Evolutionary conservation across 1,140 invertebrate genomes (phyloP), one percentile per base, ranked within the genome.

Genomic region (Drosophila ambigua): DNA sequence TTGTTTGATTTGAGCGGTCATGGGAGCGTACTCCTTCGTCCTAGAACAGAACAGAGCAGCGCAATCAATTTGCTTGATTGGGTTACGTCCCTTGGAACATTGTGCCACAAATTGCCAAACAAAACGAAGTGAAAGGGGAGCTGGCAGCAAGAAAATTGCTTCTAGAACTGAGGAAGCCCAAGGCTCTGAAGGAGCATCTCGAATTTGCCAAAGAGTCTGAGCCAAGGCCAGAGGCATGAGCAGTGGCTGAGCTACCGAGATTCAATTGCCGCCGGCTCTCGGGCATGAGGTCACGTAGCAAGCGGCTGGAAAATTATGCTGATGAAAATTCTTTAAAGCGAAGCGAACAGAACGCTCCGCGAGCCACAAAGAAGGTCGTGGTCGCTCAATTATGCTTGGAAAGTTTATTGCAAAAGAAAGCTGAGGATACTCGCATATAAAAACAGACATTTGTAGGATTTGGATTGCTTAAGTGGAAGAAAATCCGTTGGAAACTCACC

Each of bases 11-110:
- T 31, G 55, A 46, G 55, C 46, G 72, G 72, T 64, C 59, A 78
- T 83, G 65, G 74, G 61, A 69, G 46, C 23, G 39, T 13, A 31
- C 35, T 43, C 52, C 55, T 59, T 41, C 35, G 64, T 69, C 66
- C 64, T 68, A 69, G 66, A 69, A 69, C 55, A 69, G 66, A 69
- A 69, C 55, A 50, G 72, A 74, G 53, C 71, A 44, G 44, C 50
- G 62, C 71, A 74, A 71, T 63, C 81, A 85, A 85, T 85, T 85
- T 81, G 46, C 64, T 49, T 81, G 83, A 85, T 85, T 85, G 76
- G 82, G 79, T 85, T 77, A 74, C 61, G 49, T 52, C 57, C 51
- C 67, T 83, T 26, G 49, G 43, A 59, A 77, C 23, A 72, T 72
- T 52, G 39, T 45, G 24, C 35, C 53, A 54, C 77, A 87, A 85